Base-by-base conservation (phyloP, 2,888 invertebrate genomes). In the Cantharis rustica region DNA sequence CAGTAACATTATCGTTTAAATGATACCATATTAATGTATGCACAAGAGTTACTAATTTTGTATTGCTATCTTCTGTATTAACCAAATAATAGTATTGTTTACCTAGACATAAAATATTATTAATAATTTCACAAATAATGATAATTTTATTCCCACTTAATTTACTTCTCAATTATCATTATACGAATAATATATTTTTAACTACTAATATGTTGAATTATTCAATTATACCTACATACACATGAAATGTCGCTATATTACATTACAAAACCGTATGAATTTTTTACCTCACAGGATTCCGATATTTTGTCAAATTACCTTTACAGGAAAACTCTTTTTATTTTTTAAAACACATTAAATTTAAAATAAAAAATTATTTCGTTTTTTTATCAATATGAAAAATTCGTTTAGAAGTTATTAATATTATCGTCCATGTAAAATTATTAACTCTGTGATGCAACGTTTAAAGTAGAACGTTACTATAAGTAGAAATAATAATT, bases 1-100 rank as follows among this genome's bases (percentile, higher is more conserved):
- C 77, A 47, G 62, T 31, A 70, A 68, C 69, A 72, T 77, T 74
- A 77, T 71, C 71, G 61, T 75, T 75, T 47, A 68, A 71, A 71
- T 47, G 16, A 61, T 47, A 71, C 61, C 23, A 75, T 26, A 26
- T 68, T 26, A 68, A 70, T 66, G 64, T 61, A 69, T 68, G n/a
- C 47, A 47, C 47, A 47, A 47, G 47, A 47, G 47, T 13, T n/a
- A n/a, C 47, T 47, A 47, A 47, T 47, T 31, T 47, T 47, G 13
- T 47, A 47, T 47, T 47, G 47, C 47, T 47, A 31, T 47, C 47
- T 47, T 7, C n/a, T 7, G n/a, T n/a, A 47, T 13, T 47, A 47
- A 47, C n/a, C 47, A 47, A 47, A 47, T 47, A 47, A n/a, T 47
- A 47, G n/a, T n/a, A 47, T 47, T 47, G 47, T 47, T 47, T n/a